Evolutionary conservation across 2,888 invertebrate species (phyloP).

Genomic region (Neoitamus cyanurus): DNA sequence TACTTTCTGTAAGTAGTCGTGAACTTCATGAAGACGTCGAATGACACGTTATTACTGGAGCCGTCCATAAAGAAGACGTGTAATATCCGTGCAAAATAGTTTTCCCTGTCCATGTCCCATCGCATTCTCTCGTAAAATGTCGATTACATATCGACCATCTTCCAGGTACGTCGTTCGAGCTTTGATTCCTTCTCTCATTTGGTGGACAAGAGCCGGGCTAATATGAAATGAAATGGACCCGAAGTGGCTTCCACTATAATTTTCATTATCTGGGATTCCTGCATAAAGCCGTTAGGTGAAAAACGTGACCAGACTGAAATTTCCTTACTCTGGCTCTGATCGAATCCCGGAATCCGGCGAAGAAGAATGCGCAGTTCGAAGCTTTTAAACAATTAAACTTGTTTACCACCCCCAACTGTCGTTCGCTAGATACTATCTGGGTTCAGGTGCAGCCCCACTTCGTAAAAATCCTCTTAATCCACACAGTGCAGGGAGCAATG

Average conservation of each 20-base stretch:
- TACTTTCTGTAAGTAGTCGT: background rate
- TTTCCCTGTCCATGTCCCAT: background rate
- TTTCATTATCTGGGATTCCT: slow-evolving; percentile 22
- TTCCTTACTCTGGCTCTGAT: slow-evolving; percentile 36
- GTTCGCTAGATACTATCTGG: background rate
- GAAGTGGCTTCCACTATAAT: slow-evolving; percentile 25
- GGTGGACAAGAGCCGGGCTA: background rate
- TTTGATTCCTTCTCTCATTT: background rate
- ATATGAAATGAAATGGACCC: slow-evolving; percentile 2
- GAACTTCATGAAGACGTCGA: slow-evolving; percentile 10
- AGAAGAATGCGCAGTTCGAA: background rate
- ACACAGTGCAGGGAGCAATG: background rate
- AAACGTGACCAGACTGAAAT: slow-evolving; percentile 41
- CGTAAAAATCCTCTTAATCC: background rate
- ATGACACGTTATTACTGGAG: slow-evolving; percentile 25
- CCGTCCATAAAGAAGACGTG: slow-evolving; percentile 17
- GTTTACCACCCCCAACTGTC: background rate
- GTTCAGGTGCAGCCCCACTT: background rate
- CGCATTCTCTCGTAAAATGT: slow-evolving; percentile 24
- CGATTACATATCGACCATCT: slow-evolving; percentile 7
- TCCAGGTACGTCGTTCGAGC: background rate
- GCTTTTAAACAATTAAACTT: slow-evolving; percentile 31
- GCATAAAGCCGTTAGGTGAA: slow-evolving; percentile 17
- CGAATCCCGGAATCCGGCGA: slow-evolving; percentile 8
- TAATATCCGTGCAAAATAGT: slow-evolving; percentile 16